Evolutionary conservation across 2,888 invertebrate genomes (phyloP).

Genomic region (Matsumyia berberina): DNA sequence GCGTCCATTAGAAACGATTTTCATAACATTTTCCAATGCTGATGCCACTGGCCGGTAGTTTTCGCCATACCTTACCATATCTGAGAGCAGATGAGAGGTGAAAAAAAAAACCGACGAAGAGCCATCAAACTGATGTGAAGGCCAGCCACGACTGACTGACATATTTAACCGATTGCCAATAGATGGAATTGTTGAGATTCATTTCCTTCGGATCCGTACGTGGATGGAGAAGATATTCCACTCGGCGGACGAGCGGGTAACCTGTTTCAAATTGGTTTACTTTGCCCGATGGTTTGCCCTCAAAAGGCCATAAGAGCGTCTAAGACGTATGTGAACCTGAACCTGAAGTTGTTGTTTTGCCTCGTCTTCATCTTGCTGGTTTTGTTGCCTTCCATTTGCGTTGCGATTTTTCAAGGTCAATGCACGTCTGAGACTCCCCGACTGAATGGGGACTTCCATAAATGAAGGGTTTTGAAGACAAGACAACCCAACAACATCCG

Average conservation of each 20-base stretch:
- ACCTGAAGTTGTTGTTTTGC: constrained; percentile 36
- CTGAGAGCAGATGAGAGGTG: constrained; percentile 18
- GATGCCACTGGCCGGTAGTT: not conserved
- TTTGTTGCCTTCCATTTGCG: constrained; percentile 29
- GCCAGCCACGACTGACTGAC: constrained; percentile 68
- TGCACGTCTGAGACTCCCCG: constrained; percentile 49
- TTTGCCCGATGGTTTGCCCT: constrained; percentile 62
- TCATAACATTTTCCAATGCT: constrained; percentile 41
- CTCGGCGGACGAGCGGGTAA: constrained; percentile 18
- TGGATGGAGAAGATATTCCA: constrained; percentile 34
- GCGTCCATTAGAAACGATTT: constrained; percentile 65
- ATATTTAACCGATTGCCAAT: constrained; percentile 74
- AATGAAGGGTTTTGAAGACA: constrained; percentile 52
- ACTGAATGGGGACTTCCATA: constrained; percentile 38
- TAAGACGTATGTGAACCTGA: constrained; percentile 49
- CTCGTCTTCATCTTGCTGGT: constrained; percentile 2
- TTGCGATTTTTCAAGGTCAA: constrained; percentile 70
- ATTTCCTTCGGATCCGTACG: constrained; percentile 59
- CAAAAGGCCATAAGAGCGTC: constrained; percentile 59
- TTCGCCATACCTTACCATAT: constrained; percentile 68
- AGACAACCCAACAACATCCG: constrained; percentile 5
- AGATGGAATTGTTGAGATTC: constrained; percentile 70
- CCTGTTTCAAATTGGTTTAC: constrained; percentile 67
- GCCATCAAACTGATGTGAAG: constrained; percentile 61
- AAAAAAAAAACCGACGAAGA: constrained; percentile 12